A percentile compares a stretch with the other conserved stretches of the same genome.
Evolutionary conservation across 2,113 vertebrate species (phyloP).

Genomic region (Tapirus terrestris): DNA sequence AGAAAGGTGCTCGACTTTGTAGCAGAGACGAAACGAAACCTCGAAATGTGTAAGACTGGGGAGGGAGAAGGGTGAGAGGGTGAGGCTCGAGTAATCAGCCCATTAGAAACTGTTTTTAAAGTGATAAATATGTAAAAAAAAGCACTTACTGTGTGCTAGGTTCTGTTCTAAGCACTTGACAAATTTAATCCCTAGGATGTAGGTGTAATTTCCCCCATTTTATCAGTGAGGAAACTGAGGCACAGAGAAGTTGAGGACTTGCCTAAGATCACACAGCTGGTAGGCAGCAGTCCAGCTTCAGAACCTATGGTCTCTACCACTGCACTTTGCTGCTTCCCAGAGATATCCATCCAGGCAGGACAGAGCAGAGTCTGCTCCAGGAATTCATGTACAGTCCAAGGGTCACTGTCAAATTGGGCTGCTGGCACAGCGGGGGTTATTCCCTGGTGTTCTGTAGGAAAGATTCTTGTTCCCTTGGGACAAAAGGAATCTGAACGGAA

Average conservation of each 20-base stretch:
- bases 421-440: too few species aligned
- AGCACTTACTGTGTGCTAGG: neutral
- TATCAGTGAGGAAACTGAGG: neutral
- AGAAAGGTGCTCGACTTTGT: neutral
- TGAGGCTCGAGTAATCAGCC: neutral
- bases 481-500: neutral
- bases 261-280: neutral
- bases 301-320: neutral
- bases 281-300: neutral
- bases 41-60: neutral
- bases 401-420: neutral
- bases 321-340: neutral
- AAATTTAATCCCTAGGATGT: neutral
- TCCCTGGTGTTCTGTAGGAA: neutral
- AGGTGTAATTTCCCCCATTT: neutral
- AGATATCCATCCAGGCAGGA: neutral
- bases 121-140: neutral
- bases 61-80: neutral
- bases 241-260: neutral
- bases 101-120: neutral
- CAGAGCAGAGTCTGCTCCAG: neutral
- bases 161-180: neutral
- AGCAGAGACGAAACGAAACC: neutral
- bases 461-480: neutral
- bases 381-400: neutral